phyloP scores from a whole-genome alignment of 2,113 vertebrate genomes.

The Oceanites oceanicus region DNA sequence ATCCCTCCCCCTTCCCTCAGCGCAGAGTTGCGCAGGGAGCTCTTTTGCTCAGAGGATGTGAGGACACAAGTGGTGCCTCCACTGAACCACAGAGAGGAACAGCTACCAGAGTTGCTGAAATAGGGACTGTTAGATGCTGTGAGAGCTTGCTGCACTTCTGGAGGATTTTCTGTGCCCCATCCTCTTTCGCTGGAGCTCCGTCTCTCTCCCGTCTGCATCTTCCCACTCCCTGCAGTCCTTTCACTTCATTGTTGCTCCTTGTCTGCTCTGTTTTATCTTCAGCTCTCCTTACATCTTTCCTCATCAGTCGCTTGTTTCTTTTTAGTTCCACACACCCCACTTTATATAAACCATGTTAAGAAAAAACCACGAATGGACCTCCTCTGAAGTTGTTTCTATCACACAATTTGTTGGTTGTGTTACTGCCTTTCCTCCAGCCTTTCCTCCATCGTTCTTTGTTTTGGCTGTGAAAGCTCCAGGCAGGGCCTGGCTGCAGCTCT shows the following conservation, averaged over 20 bases:
- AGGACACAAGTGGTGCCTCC: conserved; percentile 35
- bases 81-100: conserved; percentile 65
- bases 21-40: not conserved
- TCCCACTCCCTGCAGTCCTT: not conserved
- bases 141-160: not conserved
- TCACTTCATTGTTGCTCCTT: conserved; percentile 28
- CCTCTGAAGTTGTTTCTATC: not conserved
- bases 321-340: not conserved
- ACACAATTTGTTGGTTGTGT: not conserved
- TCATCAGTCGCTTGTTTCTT: not conserved
- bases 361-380: not conserved
- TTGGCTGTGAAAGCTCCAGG: not conserved
- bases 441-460: not conserved
- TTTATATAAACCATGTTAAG: not conserved
- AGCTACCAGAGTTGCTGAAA: conserved; percentile 56
- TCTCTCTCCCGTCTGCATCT: not conserved
- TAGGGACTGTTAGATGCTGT: conserved; percentile 21
- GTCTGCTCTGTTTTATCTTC: not conserved
- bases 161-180: conserved; percentile 15
- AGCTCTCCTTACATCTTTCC: not conserved
- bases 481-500: not conserved
- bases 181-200: conserved; percentile 8
- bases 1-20: conserved; percentile 29
- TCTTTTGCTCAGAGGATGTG: conserved; percentile 34
- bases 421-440: not conserved